Base-by-base conservation (phyloP, 2,113 vertebrate species). In the Cinclus mexicanus region DNA sequence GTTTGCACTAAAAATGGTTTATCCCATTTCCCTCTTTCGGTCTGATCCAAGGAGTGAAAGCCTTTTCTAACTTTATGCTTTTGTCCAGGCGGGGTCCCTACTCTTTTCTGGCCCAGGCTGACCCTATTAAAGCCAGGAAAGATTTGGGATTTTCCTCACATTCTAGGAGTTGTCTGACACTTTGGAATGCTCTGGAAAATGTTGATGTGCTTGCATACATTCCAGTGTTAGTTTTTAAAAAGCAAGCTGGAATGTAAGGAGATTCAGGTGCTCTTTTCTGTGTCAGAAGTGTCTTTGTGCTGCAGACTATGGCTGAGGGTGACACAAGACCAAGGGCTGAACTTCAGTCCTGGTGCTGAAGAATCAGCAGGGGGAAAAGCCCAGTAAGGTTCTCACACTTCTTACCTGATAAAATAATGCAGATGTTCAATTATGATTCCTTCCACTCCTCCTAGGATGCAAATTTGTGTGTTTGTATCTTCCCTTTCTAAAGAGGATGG, bases 221-320 rank as follows among this genome's bases (percentile, higher is more conserved):
- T 74, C 41, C 60, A 50, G 1, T 55, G 11, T 59, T 80, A 52
- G 26, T 49, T 29, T 39, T 67, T 18, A 35, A 67, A 46, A 50
- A 64, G 46, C 5, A 25, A 49, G 21, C 20, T 16, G 1, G 2
- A 59, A 14, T 6, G 10, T 11, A 19, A 18, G 63, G 42, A 39
- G 26, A 11, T 22, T 42, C 19, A 50, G 20, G 20, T 39, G 29
- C 8, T 1, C 0, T 24, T 65, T 53, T 64, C 12, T 81, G 19
- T 7, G 3, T 31, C 46, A 35, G 23, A 28, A 61, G 37, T 46
- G 11, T 42, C 2, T 1, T 14, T 29, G 2, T 2, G 6, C 56
- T 89, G 42, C 26, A 22, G 57, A 21, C 49, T 82, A 35, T 52
- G 37, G 11, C 41, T 72, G 68, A 46, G 44, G 19, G 31, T 5